phyloP scores from a whole-genome alignment of 2,797 vertebrate genomes.

The Ciconia nigra region DNA sequence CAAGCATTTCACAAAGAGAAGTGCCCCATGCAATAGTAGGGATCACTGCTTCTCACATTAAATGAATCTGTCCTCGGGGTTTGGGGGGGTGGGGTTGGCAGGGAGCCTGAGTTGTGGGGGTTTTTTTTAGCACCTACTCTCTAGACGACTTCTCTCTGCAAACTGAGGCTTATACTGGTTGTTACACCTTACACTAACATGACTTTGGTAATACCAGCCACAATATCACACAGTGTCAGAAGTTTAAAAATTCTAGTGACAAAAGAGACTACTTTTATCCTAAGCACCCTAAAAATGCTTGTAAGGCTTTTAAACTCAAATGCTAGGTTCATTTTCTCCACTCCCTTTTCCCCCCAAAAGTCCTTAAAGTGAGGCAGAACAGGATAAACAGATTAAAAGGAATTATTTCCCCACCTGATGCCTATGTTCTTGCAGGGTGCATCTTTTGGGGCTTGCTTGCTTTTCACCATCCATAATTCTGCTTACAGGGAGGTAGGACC shows the following conservation, averaged over 20 bases:
- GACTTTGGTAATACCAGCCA: neutral
- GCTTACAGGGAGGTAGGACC: neutral
- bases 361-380: neutral
- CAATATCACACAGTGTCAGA: neutral
- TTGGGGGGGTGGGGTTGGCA: rapidly evolving
- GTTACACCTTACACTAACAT: neutral
- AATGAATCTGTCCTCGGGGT: neutral
- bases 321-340: neutral
- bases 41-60: neutral
- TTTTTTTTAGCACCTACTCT: neutral
- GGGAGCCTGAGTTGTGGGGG: neutral
- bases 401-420: neutral
- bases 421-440: neutral
- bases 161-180: neutral
- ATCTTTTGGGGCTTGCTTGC: neutral
- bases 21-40: neutral
- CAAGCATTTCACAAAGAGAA: neutral
- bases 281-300: neutral
- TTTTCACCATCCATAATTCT: neutral
- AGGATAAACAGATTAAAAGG: neutral
- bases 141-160: neutral
- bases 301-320: neutral
- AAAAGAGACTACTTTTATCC: neutral
- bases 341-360: neutral
- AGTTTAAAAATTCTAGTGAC: neutral